These are phyloP conservation scores for Alectura lathami DNA, from an alignment of 2,113 vertebrate genomes.

Conservation along the genomic window DNA sequence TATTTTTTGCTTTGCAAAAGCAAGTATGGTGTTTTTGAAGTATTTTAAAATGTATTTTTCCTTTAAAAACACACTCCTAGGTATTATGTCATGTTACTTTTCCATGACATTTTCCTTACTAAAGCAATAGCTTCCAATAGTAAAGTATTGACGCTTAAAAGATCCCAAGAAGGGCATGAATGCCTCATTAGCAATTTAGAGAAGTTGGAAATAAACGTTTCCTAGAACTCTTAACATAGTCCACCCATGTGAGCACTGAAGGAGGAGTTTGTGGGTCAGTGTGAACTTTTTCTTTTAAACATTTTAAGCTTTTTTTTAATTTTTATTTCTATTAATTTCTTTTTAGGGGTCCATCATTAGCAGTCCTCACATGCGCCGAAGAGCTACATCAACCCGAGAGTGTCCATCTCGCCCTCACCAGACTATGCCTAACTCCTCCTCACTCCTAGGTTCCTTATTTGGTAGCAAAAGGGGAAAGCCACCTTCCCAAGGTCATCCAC, in stretches of 20 bases:
- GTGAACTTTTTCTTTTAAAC: constrained; percentile 62
- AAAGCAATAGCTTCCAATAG: neutral
- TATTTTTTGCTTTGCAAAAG: neutral
- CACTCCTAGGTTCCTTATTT: constrained; percentile 92
- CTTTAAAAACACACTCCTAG: constrained; percentile 5
- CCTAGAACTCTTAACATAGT: neutral
- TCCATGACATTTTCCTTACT: neutral
- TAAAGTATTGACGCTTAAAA: neutral
- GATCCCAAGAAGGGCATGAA: neutral
- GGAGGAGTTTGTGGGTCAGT: constrained; percentile 68
- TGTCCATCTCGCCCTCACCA: constrained; percentile 91
- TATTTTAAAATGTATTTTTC: constrained; percentile 38
- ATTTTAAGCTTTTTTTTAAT: constrained; percentile 77
- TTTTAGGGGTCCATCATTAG: constrained; percentile 99
- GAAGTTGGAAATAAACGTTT: neutral
- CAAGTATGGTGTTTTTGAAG: constrained; percentile 1
- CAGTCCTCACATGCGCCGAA: constrained; percentile 93
- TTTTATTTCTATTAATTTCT: constrained; percentile 83
- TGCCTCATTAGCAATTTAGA: neutral
- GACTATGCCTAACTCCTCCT: constrained; percentile 91
- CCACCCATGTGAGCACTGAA: constrained; percentile 40
- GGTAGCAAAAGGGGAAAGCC: constrained; percentile 89
- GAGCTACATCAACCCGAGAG: constrained; percentile 90
- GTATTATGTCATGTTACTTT: neutral
- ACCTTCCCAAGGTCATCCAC: constrained; percentile 78